Conservation (phyloP, 2,113 vertebrate species). For the Zapornia atra region DNA sequence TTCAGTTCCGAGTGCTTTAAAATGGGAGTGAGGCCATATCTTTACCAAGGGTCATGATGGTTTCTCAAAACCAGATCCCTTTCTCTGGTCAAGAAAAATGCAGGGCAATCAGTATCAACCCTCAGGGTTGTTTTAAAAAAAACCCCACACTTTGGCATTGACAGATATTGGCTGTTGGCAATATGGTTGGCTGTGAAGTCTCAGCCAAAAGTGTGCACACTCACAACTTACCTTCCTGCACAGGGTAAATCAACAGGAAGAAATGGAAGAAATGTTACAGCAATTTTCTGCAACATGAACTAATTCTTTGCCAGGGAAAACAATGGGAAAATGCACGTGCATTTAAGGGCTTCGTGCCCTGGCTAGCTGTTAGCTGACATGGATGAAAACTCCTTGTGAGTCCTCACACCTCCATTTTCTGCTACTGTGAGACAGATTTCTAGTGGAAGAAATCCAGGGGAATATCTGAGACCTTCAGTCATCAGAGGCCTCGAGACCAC, state of each 20-base stretch:
- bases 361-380: background rate
- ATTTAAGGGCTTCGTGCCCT: background rate
- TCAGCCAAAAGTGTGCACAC: background rate
- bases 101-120: background rate
- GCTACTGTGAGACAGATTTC: background rate
- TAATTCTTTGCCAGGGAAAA: constrained; percentile 2
- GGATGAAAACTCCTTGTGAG: background rate
- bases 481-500: background rate
- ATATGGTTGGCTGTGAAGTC: background rate
- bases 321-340: background rate
- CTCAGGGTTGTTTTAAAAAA: background rate
- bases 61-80: background rate
- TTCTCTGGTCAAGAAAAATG: background rate
- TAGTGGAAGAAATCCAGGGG: background rate
- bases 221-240: background rate
- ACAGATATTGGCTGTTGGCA: background rate
- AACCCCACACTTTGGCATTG: background rate
- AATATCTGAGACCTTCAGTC: background rate
- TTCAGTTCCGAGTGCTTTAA: background rate
- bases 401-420: background rate
- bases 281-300: background rate
- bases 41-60: background rate
- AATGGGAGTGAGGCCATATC: background rate
- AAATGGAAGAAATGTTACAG: background rate
- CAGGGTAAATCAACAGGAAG: background rate